phyloP scores from a whole-genome alignment of 1,140 invertebrate genomes.

The Drosophila guanche region DNA sequence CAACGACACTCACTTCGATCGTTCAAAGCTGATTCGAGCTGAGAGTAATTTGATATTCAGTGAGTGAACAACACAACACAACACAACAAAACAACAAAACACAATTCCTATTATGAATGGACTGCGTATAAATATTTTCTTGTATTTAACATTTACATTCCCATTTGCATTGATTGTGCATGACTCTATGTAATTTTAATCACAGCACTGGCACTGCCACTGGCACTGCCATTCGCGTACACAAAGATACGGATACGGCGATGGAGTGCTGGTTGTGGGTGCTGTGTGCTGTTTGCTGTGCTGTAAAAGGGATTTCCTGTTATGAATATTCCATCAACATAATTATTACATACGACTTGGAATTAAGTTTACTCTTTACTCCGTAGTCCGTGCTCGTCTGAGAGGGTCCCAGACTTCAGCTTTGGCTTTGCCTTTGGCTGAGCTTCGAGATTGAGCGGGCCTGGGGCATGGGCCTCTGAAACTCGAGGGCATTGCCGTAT shows the following conservation, averaged over 20 bases:
- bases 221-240: not conserved
- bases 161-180: constrained; percentile 80
- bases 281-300: too few species aligned
- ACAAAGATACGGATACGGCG: constrained; percentile 7
- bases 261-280: too few species aligned
- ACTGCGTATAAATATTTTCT: constrained; percentile 46
- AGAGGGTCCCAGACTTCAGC: too few species aligned
- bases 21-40: constrained; percentile 30
- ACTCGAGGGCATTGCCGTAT: constrained; percentile 19
- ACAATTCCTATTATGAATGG: constrained; percentile 55
- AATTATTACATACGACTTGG: constrained; percentile 62
- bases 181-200: constrained; percentile 72
- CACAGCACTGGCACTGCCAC: constrained; percentile 29
- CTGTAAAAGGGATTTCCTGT: constrained; percentile 70
- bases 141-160: constrained; percentile 68
- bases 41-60: constrained; percentile 75
- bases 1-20: constrained; percentile 19
- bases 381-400: too few species aligned
- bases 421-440: too few species aligned
- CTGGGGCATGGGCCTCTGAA: not conserved
- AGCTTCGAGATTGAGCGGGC: not conserved
- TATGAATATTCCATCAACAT: constrained; percentile 70
- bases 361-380: constrained; percentile 30
- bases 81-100: constrained; percentile 47
- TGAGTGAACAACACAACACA: constrained; percentile 60